Evolutionary conservation across 2,113 vertebrate genomes (phyloP), one percentile per base, ranked within the genome.

Genomic region (Cyphotilapia sp.): DNA sequence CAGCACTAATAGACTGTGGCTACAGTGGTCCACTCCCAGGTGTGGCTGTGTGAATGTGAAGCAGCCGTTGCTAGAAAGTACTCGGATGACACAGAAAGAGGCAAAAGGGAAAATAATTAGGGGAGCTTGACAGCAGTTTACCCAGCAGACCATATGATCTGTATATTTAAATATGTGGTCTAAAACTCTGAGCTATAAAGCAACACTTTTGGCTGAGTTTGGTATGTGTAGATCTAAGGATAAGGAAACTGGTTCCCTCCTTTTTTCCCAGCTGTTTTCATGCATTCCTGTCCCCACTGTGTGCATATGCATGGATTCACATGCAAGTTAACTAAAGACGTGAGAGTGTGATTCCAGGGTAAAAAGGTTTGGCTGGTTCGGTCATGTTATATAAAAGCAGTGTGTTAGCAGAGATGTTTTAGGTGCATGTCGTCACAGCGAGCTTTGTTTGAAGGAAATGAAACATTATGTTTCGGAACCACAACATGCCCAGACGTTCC

Each of bases 1-100:
- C 87, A 35, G 35, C 42, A 17, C 80, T 93, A 94, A 95, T 89
- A 80, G 90, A 85, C 78, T 91, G 91, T 17, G 42, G 85, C 78
- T 33, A 3, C 11, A 61, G 59, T 29, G 85, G 69, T 81, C 86
- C 85, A 74, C 84, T 90, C 91, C 90, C 94, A 92, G 85, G 93
- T 93, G 93, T 51, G 78, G 16, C 82, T 87, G 85, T 86, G 76
- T 45, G 81, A 81, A 74, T 88, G 47, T 53, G 81, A 84, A 85
- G 40, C 56, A 83, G 84, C 71, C 29, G 11, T 24, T 66, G 53
- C 56, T 84, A n/a, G 29, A 74, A 85, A 69, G 7, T 17, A 3
- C 45, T 63, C 8, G 2, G 29, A 78, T 47, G 40, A 85, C 51
- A 57, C 85, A 81, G 24, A 63, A 80, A 56, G 33, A 9, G 45